Evolutionary conservation across 2,888 invertebrate genomes (phyloP).

Genomic region (Ophion ellenae): DNA sequence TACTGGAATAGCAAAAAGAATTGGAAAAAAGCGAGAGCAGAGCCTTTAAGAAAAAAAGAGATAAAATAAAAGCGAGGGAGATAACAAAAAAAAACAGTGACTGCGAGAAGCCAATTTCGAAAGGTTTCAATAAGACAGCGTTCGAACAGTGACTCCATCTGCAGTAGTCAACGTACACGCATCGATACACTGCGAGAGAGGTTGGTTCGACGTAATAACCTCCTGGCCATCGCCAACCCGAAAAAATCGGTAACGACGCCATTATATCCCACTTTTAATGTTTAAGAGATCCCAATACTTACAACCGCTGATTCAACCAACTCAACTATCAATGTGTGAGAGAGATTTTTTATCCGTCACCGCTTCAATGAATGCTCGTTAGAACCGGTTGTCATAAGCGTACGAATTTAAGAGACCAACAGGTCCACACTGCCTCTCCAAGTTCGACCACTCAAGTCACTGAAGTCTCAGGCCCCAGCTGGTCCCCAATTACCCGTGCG

Average conservation of each 20-base stretch:
- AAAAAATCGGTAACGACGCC: conserved; percentile 52
- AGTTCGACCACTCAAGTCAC: no score
- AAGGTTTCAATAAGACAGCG: conserved; percentile 73
- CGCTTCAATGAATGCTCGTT: not conserved
- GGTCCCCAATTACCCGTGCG: no score
- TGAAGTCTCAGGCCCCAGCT: no score
- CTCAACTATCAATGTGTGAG: not conserved
- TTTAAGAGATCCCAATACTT: conserved; percentile 3
- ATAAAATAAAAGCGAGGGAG: conserved; percentile 22
- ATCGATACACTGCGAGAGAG: conserved; percentile 62
- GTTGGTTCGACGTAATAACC: conserved; percentile 77
- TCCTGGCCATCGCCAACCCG: conserved; percentile 55
- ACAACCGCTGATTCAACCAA: conserved; percentile 13
- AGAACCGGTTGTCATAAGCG: no score
- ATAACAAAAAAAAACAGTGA: conserved; percentile 21
- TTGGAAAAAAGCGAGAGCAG: conserved; percentile 22
- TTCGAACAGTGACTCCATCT: conserved; percentile 47
- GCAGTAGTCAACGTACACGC: conserved; percentile 6
- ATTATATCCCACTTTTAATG: conserved; percentile 44
- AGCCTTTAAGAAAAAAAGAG: conserved; percentile 31
- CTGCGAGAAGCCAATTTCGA: conserved; percentile 67
- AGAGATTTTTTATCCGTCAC: not conserved
- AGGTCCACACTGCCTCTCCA: no score
- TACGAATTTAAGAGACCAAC: no score
- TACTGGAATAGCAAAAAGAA: conserved; percentile 41